Conservation (phyloP, 2,888 invertebrate species). For the Drosophila algonquin region DNA sequence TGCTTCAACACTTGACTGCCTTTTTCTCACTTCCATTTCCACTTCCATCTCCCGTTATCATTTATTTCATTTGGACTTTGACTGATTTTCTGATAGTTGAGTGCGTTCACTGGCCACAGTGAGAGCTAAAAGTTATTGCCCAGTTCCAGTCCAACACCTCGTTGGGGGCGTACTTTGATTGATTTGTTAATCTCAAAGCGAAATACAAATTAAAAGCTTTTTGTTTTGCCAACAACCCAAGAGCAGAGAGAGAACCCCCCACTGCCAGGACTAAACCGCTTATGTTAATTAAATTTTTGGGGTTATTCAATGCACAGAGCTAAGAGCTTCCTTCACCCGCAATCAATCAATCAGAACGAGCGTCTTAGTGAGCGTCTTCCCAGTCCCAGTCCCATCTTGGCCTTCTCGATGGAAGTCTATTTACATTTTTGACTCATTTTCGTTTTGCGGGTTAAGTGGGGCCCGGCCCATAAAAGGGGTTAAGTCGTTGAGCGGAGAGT, state of each 20-base stretch:
- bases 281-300: constrained; percentile 74
- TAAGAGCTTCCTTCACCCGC: constrained; percentile 30
- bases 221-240: constrained; percentile 21
- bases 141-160: constrained; percentile 53
- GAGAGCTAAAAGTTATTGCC: constrained; percentile 34
- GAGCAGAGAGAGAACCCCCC: no score
- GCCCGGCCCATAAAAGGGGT: constrained; percentile 29
- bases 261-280: constrained; percentile 58
- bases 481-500: constrained; percentile 15
- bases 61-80: constrained; percentile 65
- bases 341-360: constrained; percentile 64
- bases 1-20: constrained; percentile 71
- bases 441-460: constrained; percentile 28
- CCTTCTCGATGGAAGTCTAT: constrained; percentile 53
- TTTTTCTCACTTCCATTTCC: constrained; percentile 9
- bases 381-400: not conserved
- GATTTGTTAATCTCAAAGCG: constrained; percentile 59
- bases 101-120: constrained; percentile 44
- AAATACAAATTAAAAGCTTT: constrained; percentile 53
- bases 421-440: constrained; percentile 49
- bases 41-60: constrained; percentile 60
- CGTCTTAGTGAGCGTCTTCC: constrained; percentile 7
- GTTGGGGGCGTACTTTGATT: constrained; percentile 35
- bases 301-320: constrained; percentile 22
- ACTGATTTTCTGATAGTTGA: constrained; percentile 73